Percentiles rank a stretch among this genome's conserved stretches.
These are phyloP conservation scores for Phocides pigmalion DNA, from an alignment of 1,140 invertebrate species.

Conservation along the genomic window DNA sequence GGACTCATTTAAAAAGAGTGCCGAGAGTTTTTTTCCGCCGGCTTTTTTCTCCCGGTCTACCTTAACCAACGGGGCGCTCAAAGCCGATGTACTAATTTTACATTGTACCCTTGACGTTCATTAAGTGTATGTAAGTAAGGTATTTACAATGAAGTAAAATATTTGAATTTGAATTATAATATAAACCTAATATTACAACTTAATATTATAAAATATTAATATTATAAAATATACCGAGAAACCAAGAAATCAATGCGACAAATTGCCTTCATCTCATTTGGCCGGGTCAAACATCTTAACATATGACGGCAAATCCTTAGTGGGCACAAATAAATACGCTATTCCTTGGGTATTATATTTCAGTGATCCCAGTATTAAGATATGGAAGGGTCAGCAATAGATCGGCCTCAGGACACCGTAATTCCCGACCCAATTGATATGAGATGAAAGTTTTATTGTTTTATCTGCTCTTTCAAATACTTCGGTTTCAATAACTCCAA, in stretches of 20 bases:
- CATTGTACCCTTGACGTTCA: too few relatives aligned
- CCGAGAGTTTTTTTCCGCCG: too few relatives aligned
- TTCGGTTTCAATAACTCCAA: background rate
- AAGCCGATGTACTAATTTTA: too few relatives aligned
- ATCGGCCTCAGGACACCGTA: slow-evolving; percentile 54
- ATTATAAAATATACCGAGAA: too few relatives aligned
- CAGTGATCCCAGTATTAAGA: slow-evolving; percentile 75
- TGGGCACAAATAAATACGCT: slow-evolving; percentile 78
- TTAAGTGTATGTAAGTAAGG: too few relatives aligned
- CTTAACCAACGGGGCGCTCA: too few relatives aligned
- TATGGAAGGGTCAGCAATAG: slow-evolving; percentile 73
- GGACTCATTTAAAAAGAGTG: too few relatives aligned
- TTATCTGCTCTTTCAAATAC: slow-evolving; percentile 37
- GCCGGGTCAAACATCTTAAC: slow-evolving; percentile 76
- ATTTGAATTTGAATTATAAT: too few relatives aligned
- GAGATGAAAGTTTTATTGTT: slow-evolving; percentile 68
- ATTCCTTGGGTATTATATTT: slow-evolving; percentile 70
- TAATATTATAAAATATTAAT: too few relatives aligned
- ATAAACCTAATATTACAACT: too few relatives aligned
- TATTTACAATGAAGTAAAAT: too few relatives aligned
- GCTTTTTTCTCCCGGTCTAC: too few relatives aligned
- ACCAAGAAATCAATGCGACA: slow-evolving; percentile 60
- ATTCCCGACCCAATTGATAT: slow-evolving; percentile 65
- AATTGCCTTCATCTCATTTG: slow-evolving; percentile 74
- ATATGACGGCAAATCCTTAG: slow-evolving; percentile 75